A percentile compares a stretch with the other conserved stretches of the same genome.
phyloP scores from a whole-genome alignment of 2,888 invertebrate species.

The Euplexia lucipara region DNA sequence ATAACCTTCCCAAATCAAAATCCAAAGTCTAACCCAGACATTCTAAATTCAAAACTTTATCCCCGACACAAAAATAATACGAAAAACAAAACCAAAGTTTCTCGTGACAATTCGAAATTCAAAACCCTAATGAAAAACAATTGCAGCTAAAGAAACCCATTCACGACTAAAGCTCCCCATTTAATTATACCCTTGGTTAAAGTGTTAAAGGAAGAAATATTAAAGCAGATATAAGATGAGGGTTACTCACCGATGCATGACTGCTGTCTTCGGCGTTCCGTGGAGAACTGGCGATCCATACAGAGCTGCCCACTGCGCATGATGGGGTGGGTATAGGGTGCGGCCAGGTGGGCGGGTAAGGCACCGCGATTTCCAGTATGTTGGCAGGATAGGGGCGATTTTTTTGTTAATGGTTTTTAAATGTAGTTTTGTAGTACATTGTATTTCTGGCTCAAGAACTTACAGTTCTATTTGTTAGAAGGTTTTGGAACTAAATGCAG shows the following conservation, averaged over 20 bases:
- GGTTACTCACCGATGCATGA: conserved; percentile 75
- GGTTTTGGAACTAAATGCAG: too few species aligned
- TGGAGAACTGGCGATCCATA: conserved; percentile 77
- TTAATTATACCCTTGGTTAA: background rate
- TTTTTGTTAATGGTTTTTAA: background rate
- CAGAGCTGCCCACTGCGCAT: conserved; percentile 78
- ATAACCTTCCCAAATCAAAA: background rate
- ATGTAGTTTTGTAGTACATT: too few species aligned
- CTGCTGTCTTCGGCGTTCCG: conserved; percentile 56
- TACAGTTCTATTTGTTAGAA: too few species aligned
- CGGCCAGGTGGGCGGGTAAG: conserved; percentile 55
- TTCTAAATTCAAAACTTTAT: background rate
- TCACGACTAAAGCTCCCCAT: conserved; percentile 20
- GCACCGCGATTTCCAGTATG: conserved; percentile 41
- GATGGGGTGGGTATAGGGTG: conserved; percentile 71
- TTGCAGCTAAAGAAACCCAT: conserved; percentile 7
- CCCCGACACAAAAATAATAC: background rate
- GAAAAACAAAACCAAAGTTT: conserved; percentile 16
- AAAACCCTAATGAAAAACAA: background rate
- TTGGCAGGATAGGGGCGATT: conserved; percentile 20
- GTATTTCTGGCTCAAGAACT: too few species aligned
- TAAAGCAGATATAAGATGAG: background rate
- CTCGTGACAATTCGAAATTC: background rate
- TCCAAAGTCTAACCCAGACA: background rate
- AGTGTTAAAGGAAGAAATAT: conserved; percentile 25